phyloP scores from a whole-genome alignment of 1,140 invertebrate species.

The Artemia franciscana region DNA sequence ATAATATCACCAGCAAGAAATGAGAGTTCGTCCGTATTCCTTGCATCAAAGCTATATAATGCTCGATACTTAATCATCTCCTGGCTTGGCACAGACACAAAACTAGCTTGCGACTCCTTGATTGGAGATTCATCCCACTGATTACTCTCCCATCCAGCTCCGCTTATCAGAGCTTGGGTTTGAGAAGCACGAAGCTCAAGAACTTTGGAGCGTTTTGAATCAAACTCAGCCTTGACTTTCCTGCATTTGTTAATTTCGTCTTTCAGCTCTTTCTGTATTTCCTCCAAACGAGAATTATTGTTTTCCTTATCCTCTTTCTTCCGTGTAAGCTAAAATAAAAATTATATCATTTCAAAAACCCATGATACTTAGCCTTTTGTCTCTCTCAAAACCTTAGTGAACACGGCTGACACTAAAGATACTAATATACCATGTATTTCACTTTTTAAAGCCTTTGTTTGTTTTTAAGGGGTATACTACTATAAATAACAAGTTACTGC shows the following conservation, averaged over 20 bases:
- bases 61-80: slow-evolving; percentile 51
- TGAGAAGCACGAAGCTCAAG: slow-evolving; percentile 14
- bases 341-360: too few species aligned
- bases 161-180: slow-evolving; percentile 14
- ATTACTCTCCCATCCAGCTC: slow-evolving; percentile 16
- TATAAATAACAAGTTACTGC: too few species aligned
- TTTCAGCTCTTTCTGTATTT: slow-evolving; percentile 34
- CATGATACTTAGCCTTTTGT: too few species aligned
- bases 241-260: slow-evolving; percentile 31
- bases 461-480: too few species aligned
- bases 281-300: slow-evolving; percentile 46
- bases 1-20: slow-evolving; percentile 86
- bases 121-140: slow-evolving; percentile 2
- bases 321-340: slow-evolving; percentile 30
- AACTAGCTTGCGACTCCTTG: not conserved
- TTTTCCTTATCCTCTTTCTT: slow-evolving; percentile 61
- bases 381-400: too few species aligned
- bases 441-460: too few species aligned
- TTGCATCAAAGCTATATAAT: slow-evolving; percentile 75
- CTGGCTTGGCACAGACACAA: slow-evolving; percentile 19
- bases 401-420: too few species aligned
- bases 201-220: slow-evolving; percentile 28
- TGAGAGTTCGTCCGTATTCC: slow-evolving; percentile 79
- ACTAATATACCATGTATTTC: too few species aligned
- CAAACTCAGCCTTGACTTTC: slow-evolving; percentile 31